These are phyloP conservation scores for Corythaeola cristata DNA, from an alignment of 2,113 vertebrate genomes.

Conservation along the genomic window DNA sequence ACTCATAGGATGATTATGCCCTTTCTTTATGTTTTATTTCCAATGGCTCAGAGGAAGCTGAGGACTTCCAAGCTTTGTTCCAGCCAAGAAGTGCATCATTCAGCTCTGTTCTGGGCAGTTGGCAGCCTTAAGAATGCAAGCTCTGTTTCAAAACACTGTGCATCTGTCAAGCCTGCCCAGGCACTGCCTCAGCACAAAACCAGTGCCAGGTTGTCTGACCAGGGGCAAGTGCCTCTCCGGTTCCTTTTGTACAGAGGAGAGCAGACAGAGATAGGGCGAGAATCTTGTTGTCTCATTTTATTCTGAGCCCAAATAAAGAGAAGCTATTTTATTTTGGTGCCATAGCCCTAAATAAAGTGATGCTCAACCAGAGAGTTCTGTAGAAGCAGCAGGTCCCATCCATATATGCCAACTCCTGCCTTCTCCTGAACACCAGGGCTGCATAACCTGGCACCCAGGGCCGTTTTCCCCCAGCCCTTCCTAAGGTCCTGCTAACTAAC, in stretches of 20 bases:
- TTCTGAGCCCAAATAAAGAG: not conserved
- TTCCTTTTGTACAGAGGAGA: not conserved
- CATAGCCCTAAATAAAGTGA: not conserved
- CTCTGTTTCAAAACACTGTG: conserved; percentile 50
- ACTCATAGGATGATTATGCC: not conserved
- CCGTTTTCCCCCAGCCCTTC: not conserved
- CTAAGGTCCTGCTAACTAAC: not conserved
- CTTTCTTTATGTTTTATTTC: not conserved
- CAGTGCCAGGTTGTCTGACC: conserved; percentile 40
- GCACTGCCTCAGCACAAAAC: conserved; percentile 10
- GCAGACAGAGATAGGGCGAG: not conserved
- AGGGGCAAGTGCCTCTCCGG: not conserved
- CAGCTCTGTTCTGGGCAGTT: conserved; percentile 12
- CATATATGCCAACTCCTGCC: not conserved
- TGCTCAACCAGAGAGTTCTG: not conserved
- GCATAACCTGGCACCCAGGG: not conserved
- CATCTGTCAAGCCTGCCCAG: conserved; percentile 17
- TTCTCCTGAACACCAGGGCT: not conserved
- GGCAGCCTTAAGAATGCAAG: conserved; percentile 46
- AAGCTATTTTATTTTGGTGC: not conserved
- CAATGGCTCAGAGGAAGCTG: not conserved
- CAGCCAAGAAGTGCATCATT: not conserved
- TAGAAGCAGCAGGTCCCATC: not conserved
- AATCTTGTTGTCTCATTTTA: not conserved
- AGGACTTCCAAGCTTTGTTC: conserved; percentile 28